These are phyloP conservation scores for Phoeniculus purpureus DNA, from an alignment of 2,797 vertebrate species.

Conservation along the genomic window DNA sequence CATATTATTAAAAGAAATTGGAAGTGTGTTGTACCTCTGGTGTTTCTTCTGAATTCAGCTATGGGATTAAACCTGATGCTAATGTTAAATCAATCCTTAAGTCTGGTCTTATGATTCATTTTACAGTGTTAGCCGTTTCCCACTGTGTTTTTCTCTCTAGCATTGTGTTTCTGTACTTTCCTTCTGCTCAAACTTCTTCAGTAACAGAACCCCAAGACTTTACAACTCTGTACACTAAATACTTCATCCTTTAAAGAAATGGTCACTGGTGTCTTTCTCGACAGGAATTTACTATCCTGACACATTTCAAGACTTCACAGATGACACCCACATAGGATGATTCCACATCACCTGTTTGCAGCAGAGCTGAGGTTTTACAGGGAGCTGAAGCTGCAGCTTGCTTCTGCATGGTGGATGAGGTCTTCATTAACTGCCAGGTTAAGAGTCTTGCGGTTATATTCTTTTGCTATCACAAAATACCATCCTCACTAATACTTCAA, in stretches of 20 bases:
- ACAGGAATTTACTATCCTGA: not conserved
- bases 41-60: not conserved
- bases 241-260: not conserved
- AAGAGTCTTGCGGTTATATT: not conserved
- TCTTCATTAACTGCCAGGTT: not conserved
- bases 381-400: not conserved
- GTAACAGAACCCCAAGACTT: not conserved
- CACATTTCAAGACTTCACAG: not conserved
- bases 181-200: not conserved
- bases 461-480: not conserved
- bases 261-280: not conserved
- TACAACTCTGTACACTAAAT: not conserved
- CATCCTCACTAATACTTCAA: not conserved
- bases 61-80: not conserved
- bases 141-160: not conserved
- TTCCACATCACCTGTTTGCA: not conserved
- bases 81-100: not conserved
- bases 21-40: not conserved
- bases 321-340: fast-evolving
- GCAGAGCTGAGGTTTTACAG: not conserved
- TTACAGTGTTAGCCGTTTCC: conserved; percentile 6
- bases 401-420: not conserved
- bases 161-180: conserved; percentile 15
- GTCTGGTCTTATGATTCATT: not conserved
- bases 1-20: not conserved